Conservation (phyloP, 2,888 invertebrate genomes). For the Archips crataeganus region DNA sequence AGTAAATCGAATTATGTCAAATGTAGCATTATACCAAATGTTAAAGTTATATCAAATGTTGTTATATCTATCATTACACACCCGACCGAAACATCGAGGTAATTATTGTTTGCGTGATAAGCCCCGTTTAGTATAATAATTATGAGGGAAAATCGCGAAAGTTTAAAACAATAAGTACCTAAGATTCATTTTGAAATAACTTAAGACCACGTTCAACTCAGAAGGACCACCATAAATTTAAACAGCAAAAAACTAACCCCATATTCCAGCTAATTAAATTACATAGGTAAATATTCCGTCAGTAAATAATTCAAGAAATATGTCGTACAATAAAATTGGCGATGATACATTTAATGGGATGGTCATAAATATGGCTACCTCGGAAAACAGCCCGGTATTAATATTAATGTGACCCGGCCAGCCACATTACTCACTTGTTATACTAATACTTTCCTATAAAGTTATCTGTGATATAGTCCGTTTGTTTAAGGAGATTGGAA, state of each 20-base stretch:
- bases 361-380: slow-evolving; percentile 35
- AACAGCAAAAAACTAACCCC: not conserved
- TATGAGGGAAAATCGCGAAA: too few species aligned
- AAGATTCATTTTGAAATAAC: too few species aligned
- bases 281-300: slow-evolving; percentile 39
- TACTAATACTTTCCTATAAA: not conserved
- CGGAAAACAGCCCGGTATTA: slow-evolving; percentile 37
- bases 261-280: slow-evolving; percentile 36
- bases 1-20: too few species aligned
- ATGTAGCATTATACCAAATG: too few species aligned
- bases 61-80: too few species aligned
- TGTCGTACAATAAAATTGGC: slow-evolving; percentile 35
- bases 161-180: too few species aligned
- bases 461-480: not conserved
- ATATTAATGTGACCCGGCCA: slow-evolving; percentile 34
- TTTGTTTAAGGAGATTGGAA: too few species aligned
- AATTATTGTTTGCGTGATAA: too few species aligned
- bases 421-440: not conserved
- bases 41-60: too few species aligned
- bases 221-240: not conserved
- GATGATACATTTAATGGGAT: slow-evolving; percentile 36
- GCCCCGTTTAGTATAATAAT: too few species aligned
- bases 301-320: slow-evolving; percentile 40
- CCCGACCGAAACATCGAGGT: too few species aligned
- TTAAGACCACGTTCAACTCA: too few species aligned